Base-by-base conservation (phyloP, 2,888 invertebrate species). In the Harpalus rubripes region DNA sequence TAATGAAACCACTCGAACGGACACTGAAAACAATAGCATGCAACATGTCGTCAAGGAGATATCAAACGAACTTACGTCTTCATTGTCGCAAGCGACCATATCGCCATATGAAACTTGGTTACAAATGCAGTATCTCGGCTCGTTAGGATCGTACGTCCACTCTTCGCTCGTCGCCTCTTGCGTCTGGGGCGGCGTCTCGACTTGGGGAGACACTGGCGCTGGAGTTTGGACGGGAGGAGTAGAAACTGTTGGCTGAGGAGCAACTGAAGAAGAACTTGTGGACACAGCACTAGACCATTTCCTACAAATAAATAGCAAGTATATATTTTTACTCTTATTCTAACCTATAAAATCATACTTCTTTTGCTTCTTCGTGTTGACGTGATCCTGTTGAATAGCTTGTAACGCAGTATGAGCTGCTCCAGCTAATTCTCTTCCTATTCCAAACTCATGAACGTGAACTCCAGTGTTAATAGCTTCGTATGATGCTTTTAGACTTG, bases 1-100 rank as follows among this genome's bases (percentile, higher is more conserved):
- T 99, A 99, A 92, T 99, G 99, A 92, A 99, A 99, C 99, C 99
- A 99, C 91, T 99, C 98, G 89, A 97, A 98, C 0, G 98, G 98
- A 91, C 99, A 99, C 96, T 97, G 93, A 93, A 92, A 87, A 90
- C 86, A 88, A 63, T 26, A 18, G 22, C 7, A 22, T 63, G 18
- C 18, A 22, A 22, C 22, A 63, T 8, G 63, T 63, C 22, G 63
- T 18, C 63, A 63, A 22, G 22, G 18, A 18, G 12, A 58, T 10
- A 58, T 15, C 18, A 58, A 78, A 78, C 22, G 5, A 86, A 93
- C 96, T 94, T 91, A 98, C 98, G 90, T 98, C 97, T 91, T 97
- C 96, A 91, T 99, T 99, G 92, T 99, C 99, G 92, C 99, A 99
- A 86, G 99, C 99, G 63, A 99, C 98, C 99, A 99, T 99, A 90